Conservation (phyloP, 2,797 vertebrate genomes). For the Halcyon smyrnensis region DNA sequence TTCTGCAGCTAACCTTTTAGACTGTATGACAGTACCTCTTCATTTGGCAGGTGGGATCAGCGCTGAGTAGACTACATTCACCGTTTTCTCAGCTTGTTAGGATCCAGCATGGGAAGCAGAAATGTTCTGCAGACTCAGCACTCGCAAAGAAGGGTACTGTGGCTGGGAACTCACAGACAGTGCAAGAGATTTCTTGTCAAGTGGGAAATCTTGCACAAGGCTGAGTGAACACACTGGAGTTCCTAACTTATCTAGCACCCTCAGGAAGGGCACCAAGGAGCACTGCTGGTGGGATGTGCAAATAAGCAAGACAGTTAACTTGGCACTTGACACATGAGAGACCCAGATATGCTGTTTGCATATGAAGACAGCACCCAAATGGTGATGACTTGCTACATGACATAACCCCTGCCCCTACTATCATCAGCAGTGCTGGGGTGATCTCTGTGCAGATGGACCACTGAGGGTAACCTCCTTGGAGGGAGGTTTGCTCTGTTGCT, state of each 20-base stretch:
- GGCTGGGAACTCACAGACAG: not conserved
- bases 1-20: not conserved
- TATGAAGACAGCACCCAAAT: not conserved
- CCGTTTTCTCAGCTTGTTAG: rapidly evolving
- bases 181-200: not conserved
- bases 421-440: not conserved
- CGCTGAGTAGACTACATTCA: not conserved
- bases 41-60: not conserved
- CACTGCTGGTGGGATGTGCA: not conserved
- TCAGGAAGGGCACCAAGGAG: not conserved
- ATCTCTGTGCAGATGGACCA: not conserved
- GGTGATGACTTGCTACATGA: not conserved
- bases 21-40: not conserved
- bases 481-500: not conserved
- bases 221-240: not conserved
- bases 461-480: not conserved
- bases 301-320: not conserved
- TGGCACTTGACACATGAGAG: not conserved
- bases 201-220: not conserved
- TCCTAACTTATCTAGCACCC: not conserved
- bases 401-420: not conserved
- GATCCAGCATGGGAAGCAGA: not conserved
- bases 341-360: not conserved
- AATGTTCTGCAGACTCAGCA: not conserved
- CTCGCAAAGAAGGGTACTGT: not conserved